Evolutionary conservation across 2,888 invertebrate genomes (phyloP), one percentile per base, ranked within the genome.

Genomic region (Sphaerophoria taeniata): DNA sequence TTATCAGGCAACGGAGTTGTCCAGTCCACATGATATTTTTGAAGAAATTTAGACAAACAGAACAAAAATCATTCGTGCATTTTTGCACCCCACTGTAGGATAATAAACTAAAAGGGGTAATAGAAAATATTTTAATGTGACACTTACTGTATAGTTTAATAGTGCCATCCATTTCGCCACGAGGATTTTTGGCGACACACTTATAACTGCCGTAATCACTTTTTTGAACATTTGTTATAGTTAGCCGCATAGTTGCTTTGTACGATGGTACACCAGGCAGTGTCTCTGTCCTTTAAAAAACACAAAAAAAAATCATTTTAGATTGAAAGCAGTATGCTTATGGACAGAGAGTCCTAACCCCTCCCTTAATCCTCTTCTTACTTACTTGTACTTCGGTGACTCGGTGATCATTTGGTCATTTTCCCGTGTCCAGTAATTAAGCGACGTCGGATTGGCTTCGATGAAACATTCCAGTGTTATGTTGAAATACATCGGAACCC

Each of bases 401-500:
- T 97, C 97, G 90, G 97, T 97, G 87, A 97, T 97, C 97, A 97
- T 97, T 90, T 96, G 95, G 9, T 96, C 96, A 89, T 96, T 96
- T 90, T 96, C 97, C 80, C 96, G 93, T 0, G 97, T 97, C 97
- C 97, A 97, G 91, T 97, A 97, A 93, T 97, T 97, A 79, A 98
- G 94, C 14, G 98, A 97, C 39, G 96, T 96, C 4, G 98, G 98
- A 92, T 97, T 96, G 2, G 98, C 97, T 92, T 98, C 98, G 6
- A 97, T 97, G 90, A 96, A 96, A 90, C 98, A 98, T 92, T 97
- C 97, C 84, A 98, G 92, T 4, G 96, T 97, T 9, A 97, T 96
- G 88, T 96, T 96, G 91, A 95, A 96, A 87, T 95, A 96, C 78
- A 96, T 93, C 0, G 97, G 97, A 14, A 96, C 96, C 36, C 97